These are phyloP conservation scores for Falcaria lacertinaria DNA, from an alignment of 2,888 invertebrate species.

Conservation along the genomic window DNA sequence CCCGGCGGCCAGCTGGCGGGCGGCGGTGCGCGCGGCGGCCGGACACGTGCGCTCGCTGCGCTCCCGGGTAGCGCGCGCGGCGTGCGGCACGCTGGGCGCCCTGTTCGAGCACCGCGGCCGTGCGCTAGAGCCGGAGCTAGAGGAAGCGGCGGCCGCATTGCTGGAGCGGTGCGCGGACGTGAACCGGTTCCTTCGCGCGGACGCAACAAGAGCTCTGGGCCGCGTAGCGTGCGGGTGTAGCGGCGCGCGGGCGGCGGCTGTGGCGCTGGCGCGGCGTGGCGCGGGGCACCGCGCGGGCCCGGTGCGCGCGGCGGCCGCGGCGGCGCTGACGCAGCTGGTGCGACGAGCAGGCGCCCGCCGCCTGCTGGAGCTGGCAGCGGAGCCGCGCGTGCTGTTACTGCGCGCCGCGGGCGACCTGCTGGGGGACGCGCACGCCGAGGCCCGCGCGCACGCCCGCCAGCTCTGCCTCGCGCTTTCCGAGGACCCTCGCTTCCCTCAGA, in stretches of 20 bases:
- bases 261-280: slow-evolving; percentile 84
- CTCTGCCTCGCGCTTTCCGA: slow-evolving; percentile 86
- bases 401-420: slow-evolving; percentile 90
- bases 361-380: slow-evolving; percentile 85
- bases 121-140: slow-evolving; percentile 86
- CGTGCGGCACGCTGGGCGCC: slow-evolving; percentile 90
- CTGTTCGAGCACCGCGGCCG: slow-evolving; percentile 84
- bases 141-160: slow-evolving; percentile 89
- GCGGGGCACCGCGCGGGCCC: slow-evolving; percentile 91
- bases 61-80: slow-evolving; percentile 94
- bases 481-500: slow-evolving; percentile 87
- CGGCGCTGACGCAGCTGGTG: slow-evolving; percentile 86
- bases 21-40: slow-evolving; percentile 85
- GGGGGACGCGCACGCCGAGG: slow-evolving; percentile 92
- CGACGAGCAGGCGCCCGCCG: slow-evolving; percentile 86
- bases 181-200: slow-evolving; percentile 94
- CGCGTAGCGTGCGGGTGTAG: slow-evolving; percentile 89
- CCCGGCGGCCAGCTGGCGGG: slow-evolving; percentile 83
- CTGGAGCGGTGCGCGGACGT: slow-evolving; percentile 95
- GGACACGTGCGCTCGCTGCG: slow-evolving; percentile 92
- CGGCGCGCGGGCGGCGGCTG: slow-evolving; percentile 82
- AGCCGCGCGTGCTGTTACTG: slow-evolving; percentile 89
- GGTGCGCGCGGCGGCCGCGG: slow-evolving; percentile 91
- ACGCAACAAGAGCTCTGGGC: slow-evolving; percentile 90
- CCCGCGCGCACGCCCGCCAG: slow-evolving; percentile 88